These are phyloP conservation scores for Eucera pruinosa DNA, from an alignment of 2,888 invertebrate species.

Conservation along the genomic window DNA sequence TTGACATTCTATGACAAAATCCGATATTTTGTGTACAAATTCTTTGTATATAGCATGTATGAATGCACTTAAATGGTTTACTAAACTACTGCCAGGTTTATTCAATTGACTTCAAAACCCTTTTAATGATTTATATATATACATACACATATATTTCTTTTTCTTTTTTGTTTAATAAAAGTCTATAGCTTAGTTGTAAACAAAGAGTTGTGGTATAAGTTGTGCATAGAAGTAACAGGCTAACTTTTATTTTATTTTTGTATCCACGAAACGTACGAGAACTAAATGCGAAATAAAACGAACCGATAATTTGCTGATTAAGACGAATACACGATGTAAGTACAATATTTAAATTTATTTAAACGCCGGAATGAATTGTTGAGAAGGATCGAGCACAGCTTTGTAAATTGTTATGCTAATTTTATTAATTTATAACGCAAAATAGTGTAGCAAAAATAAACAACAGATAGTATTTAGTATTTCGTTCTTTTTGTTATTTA, in stretches of 20 bases:
- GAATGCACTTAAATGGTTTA: constrained; percentile 36
- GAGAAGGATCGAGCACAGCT: background rate
- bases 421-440: constrained; percentile 23
- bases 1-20: constrained; percentile 12
- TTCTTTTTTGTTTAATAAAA: background rate
- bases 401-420: constrained; percentile 22
- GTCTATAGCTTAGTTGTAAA: background rate
- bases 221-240: constrained; percentile 30
- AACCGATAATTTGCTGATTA: background rate
- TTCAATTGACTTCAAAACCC: constrained; percentile 32
- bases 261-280: background rate
- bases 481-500: background rate
- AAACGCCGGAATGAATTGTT: background rate
- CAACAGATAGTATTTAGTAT: background rate
- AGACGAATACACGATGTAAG: constrained; percentile 8
- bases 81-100: constrained; percentile 51
- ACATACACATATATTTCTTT: too few relatives aligned
- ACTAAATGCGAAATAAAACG: constrained; percentile 12
- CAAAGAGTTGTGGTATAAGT: background rate
- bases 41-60: constrained; percentile 34
- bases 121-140: constrained; percentile 12
- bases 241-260: constrained; percentile 19
- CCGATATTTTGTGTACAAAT: constrained; percentile 47
- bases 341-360: constrained; percentile 25
- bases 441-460: background rate